Conservation (phyloP, 2,888 invertebrate genomes). For the Automeris io region DNA sequence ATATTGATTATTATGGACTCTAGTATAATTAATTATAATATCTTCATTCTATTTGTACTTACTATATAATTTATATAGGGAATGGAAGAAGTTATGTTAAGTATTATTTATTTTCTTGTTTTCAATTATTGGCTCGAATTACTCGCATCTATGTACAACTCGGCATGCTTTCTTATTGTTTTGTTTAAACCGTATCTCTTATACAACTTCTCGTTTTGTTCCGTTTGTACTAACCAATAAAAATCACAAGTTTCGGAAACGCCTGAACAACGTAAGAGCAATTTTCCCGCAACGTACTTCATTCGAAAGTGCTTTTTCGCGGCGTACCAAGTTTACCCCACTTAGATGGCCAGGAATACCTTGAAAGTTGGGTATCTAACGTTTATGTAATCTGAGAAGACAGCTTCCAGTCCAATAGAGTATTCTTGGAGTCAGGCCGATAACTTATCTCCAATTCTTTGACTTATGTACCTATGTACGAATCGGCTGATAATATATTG, state of each 20-base stretch:
- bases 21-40: background rate
- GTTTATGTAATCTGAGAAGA: slow-evolving; percentile 34
- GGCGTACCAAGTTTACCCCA: slow-evolving; percentile 35
- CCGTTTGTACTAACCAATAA: background rate
- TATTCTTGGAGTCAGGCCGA: slow-evolving; percentile 46
- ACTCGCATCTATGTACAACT: too few species aligned
- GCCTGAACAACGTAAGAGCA: slow-evolving; percentile 25
- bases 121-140: too few species aligned
- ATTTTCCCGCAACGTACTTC: slow-evolving; percentile 22
- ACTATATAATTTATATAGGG: background rate
- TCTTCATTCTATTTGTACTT: background rate
- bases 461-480: slow-evolving; percentile 55
- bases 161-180: background rate
- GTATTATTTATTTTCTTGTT: too few species aligned
- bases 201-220: background rate
- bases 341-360: slow-evolving; percentile 27
- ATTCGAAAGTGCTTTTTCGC: slow-evolving; percentile 35
- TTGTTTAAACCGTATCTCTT: background rate
- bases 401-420: slow-evolving; percentile 40
- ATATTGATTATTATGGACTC: background rate
- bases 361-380: slow-evolving; percentile 25
- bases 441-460: slow-evolving; percentile 61
- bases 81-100: background rate
- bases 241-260: slow-evolving; percentile 18
- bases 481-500: slow-evolving; percentile 69